These are phyloP conservation scores for Argyrosomus japonicus DNA, from an alignment of 2,113 vertebrate genomes.

Conservation along the genomic window DNA sequence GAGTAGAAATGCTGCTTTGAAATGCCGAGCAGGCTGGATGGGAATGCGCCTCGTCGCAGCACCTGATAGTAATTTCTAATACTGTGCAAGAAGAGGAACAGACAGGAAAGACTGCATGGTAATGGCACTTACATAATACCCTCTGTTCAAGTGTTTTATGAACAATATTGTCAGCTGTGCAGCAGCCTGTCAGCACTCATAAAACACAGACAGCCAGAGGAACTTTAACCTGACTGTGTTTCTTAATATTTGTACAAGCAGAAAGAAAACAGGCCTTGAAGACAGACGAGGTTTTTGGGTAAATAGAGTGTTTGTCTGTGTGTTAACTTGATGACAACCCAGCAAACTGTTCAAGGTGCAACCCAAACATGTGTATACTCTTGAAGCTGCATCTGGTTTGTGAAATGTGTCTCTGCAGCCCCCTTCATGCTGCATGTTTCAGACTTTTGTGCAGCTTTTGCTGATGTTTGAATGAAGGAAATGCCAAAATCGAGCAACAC, in stretches of 20 bases:
- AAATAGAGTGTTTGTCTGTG: not conserved
- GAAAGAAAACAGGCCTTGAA: not conserved
- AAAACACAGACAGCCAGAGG: constrained; percentile 22
- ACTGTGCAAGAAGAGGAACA: not conserved
- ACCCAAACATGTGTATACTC: too few species aligned
- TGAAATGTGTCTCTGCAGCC: too few species aligned
- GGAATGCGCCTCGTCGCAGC: not conserved
- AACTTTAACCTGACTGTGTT: constrained; percentile 5
- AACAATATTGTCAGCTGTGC: not conserved
- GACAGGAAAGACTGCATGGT: not conserved
- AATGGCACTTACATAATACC: constrained; percentile 11
- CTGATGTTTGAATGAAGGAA: too few species aligned
- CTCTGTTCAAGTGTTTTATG: constrained; percentile 27
- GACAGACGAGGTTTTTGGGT: not conserved
- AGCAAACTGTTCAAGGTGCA: not conserved
- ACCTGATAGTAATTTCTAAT: not conserved
- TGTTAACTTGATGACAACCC: not conserved
- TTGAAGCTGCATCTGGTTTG: too few species aligned
- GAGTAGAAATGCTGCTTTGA: not conserved
- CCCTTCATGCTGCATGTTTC: too few species aligned
- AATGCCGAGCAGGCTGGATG: not conserved
- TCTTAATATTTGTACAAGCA: not conserved
- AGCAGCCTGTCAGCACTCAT: not conserved
- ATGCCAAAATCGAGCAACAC: too few species aligned
- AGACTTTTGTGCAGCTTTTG: too few species aligned